These are phyloP conservation scores for Lepilemur septentrionalis DNA, from an alignment of 2,797 vertebrate genomes.

Conservation along the genomic window DNA sequence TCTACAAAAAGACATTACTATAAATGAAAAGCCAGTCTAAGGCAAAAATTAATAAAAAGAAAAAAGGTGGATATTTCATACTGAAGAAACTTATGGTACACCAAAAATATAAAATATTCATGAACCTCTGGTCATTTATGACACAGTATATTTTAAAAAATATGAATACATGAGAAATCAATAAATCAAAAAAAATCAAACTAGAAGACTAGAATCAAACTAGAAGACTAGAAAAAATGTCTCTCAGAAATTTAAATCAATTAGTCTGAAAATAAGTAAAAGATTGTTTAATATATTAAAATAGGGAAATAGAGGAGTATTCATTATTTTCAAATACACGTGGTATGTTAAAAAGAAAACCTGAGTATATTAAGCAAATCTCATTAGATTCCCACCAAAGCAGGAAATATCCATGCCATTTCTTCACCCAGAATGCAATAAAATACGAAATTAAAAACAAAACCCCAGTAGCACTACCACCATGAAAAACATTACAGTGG, in stretches of 20 bases:
- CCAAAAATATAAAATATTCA: constrained; percentile 13
- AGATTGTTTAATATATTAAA: background rate
- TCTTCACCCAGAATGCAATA: background rate
- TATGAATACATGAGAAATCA: background rate
- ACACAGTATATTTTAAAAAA: background rate
- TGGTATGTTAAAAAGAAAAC: background rate
- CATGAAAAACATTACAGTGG: background rate
- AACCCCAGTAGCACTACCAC: background rate
- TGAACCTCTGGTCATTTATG: background rate
- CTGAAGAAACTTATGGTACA: background rate
- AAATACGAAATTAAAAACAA: background rate
- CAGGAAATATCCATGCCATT: background rate
- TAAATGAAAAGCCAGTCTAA: background rate
- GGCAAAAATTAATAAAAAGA: background rate
- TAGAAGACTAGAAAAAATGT: background rate
- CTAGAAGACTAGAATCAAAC: background rate
- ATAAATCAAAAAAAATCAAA: background rate
- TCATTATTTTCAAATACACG: background rate
- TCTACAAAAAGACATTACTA: background rate
- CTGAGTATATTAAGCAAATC: background rate
- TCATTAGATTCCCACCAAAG: background rate
- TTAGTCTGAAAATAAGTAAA: background rate
- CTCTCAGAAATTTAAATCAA: constrained; percentile 18
- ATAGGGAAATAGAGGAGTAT: background rate
- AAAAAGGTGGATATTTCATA: background rate